Base-by-base conservation (phyloP, 2,888 invertebrate genomes). In the Hedya salicella region DNA sequence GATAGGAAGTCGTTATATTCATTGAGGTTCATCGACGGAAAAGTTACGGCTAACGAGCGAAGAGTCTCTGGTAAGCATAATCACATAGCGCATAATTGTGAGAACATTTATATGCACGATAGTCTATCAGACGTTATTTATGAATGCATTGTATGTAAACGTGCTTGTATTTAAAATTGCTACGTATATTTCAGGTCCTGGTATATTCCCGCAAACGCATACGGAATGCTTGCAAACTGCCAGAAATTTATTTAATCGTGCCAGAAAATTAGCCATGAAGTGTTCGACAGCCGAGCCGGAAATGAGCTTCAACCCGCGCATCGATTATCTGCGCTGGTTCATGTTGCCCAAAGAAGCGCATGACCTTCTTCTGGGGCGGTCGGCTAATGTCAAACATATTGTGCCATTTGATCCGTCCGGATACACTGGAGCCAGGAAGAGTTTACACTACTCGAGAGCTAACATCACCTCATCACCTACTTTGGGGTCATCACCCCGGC, bases 281-380 rank as follows among this genome's bases (percentile, higher is more conserved):
- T 95, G 95, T 74, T 94, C 95, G 9, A 92, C 95, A 61, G 94
- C 95, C 21, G 96, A 97, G 80, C 96, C 96, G 72, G 94, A 95
- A 71, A 93, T 95, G 19, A 92, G 94, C 71, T 97, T 97, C 78
- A 95, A 95, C 75, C 91, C 93, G 13, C 92, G 95, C 50, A 94
- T 95, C 48, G 95, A 95, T 71, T 93, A 94, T 61, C 88, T 97
- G 13, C 93, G 97, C 69, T 98, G 98, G 98, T 98, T 97, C 86
- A 95, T 98, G 94, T 85, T 98, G 59, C 97, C 97, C 0, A 95
- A 96, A 79, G 98, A 98, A 90, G 97, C 97, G 0, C 95, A 96
- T 77, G 95, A 95, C 72, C 92, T 96, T 39, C 86, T 96, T 1
- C 89, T 96, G 0, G 96, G 96, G 17, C 94, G 95, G 75, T 95